Conservation (phyloP, 2,113 vertebrate genomes). For the Paradisaea rubra region DNA sequence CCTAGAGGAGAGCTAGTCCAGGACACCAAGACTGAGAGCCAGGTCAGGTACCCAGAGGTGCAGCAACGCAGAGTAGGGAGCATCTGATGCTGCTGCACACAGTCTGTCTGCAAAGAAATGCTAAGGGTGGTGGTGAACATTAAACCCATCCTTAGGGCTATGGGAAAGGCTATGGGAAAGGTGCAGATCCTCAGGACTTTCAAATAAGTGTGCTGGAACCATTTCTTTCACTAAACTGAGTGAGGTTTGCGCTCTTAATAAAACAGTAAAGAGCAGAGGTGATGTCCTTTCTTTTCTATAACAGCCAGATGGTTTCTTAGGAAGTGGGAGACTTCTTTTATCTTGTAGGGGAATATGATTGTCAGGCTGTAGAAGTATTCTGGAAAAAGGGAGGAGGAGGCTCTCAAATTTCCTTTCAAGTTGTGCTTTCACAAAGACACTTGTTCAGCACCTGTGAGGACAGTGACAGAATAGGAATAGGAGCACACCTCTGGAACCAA, state of each 20-base stretch:
- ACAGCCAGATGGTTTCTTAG: neutral
- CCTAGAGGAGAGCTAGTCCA: neutral
- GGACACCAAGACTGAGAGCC: neutral
- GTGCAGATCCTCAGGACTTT: neutral
- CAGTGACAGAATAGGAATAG: neutral
- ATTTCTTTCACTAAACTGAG: neutral
- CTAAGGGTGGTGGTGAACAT: neutral
- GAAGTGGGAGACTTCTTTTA: neutral
- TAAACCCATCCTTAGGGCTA: neutral
- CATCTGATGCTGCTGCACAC: neutral
- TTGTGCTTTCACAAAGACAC: neutral
- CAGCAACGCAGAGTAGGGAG: neutral
- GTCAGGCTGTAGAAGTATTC: neutral
- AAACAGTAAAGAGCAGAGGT: neutral
- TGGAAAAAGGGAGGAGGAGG: neutral
- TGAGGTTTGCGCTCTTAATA: neutral
- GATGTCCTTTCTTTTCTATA: neutral
- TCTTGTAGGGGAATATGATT: neutral
- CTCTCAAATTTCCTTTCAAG: neutral
- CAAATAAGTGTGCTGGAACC: neutral
- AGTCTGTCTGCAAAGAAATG: neutral
- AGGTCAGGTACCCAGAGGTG: neutral
- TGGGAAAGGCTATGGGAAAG: neutral
- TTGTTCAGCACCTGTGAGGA: neutral
- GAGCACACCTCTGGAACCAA: neutral